Percentiles rank a stretch among this genome's conserved stretches.
Conservation (phyloP, 92 coral and sea anemone genomes). For the Epizoanthus rinbou region DNA sequence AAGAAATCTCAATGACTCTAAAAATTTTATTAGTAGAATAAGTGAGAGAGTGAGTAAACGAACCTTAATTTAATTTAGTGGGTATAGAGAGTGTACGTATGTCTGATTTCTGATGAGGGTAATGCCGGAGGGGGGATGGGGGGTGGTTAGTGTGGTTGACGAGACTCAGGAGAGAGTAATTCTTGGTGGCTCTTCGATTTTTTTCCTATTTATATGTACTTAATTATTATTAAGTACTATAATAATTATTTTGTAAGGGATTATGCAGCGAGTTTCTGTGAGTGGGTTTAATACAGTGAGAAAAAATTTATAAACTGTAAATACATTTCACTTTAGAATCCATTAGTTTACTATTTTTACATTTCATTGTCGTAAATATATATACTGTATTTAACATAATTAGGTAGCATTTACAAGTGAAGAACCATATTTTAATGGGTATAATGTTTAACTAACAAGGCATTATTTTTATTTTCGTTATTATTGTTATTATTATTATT, state of each 20-base stretch:
- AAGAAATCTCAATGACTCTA: neutral
- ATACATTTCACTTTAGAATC: slow-evolving; percentile 4
- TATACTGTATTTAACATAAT: slow-evolving; percentile 2
- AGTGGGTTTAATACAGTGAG: slow-evolving; percentile 6
- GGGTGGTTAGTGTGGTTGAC: no score
- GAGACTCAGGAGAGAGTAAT: no score
- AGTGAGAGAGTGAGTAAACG: no score
- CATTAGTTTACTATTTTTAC: slow-evolving; percentile 3
- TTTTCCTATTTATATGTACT: slow-evolving; percentile 3
- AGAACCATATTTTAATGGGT: no score
- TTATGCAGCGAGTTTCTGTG: slow-evolving; percentile 6
- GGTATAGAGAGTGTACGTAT: neutral
- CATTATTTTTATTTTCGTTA: no score
- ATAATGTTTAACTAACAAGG: slow-evolving; percentile 9
- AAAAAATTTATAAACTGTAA: slow-evolving; percentile 2
- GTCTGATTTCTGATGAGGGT: slow-evolving; percentile 6
- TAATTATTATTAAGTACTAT: slow-evolving; percentile 2
- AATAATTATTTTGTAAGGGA: slow-evolving; percentile 3
- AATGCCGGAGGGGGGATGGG: neutral
- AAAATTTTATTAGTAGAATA: neutral
- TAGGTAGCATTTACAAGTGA: slow-evolving; percentile 5
- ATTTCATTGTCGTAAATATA: slow-evolving; percentile 4
- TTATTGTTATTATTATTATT: neutral
- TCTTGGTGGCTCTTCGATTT: no score
- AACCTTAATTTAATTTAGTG: neutral